These are phyloP conservation scores for Ptychodera flava DNA, from an alignment of 35 echinoderm and acorn worm species.

Conservation along the genomic window DNA sequence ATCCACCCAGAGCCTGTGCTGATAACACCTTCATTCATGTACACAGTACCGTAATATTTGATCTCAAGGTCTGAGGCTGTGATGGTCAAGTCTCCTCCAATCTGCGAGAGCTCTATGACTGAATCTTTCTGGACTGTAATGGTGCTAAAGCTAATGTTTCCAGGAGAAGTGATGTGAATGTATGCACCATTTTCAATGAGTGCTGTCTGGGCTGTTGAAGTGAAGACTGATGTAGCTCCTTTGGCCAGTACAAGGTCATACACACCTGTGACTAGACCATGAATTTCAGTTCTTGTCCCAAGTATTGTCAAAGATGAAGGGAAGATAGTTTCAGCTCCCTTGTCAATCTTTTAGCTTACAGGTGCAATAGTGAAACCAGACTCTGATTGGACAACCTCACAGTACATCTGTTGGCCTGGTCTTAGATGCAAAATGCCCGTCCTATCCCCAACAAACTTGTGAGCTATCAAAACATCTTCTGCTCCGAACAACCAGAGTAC, in stretches of 20 bases:
- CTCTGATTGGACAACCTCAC: slow-evolving; percentile 73
- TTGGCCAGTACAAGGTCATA: slow-evolving; percentile 57
- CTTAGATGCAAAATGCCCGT: slow-evolving; percentile 69
- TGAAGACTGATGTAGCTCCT: slow-evolving; percentile 48
- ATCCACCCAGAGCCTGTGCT: slow-evolving; percentile 61
- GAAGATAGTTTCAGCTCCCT: slow-evolving; percentile 67
- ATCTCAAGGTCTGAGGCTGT: slow-evolving; percentile 45
- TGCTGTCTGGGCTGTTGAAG: slow-evolving; percentile 67
- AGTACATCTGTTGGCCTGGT: slow-evolving; percentile 57
- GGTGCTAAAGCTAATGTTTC: slow-evolving; percentile 76
- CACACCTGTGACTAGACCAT: slow-evolving; percentile 66
- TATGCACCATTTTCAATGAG: slow-evolving; percentile 61
- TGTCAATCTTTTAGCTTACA: slow-evolving; percentile 65
- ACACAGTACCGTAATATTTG: slow-evolving; percentile 61
- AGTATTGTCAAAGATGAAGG: slow-evolving; percentile 75
- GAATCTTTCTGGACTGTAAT: slow-evolving; percentile 77
- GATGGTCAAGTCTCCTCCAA: slow-evolving; percentile 55
- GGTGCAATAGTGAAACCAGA: slow-evolving; percentile 81
- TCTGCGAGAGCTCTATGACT: slow-evolving; percentile 44
- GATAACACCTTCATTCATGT: slow-evolving; percentile 78
- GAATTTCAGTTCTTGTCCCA: slow-evolving; percentile 56
- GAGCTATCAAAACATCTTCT: slow-evolving; percentile 48
- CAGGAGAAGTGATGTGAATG: slow-evolving; percentile 48
- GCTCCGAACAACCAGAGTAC: slow-evolving; percentile 62
- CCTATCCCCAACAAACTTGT: slow-evolving; percentile 68